A percentile compares a stretch with the other conserved stretches of the same genome.
Conservation (phyloP, 2,113 vertebrate genomes). For the Podilymbus podiceps region DNA sequence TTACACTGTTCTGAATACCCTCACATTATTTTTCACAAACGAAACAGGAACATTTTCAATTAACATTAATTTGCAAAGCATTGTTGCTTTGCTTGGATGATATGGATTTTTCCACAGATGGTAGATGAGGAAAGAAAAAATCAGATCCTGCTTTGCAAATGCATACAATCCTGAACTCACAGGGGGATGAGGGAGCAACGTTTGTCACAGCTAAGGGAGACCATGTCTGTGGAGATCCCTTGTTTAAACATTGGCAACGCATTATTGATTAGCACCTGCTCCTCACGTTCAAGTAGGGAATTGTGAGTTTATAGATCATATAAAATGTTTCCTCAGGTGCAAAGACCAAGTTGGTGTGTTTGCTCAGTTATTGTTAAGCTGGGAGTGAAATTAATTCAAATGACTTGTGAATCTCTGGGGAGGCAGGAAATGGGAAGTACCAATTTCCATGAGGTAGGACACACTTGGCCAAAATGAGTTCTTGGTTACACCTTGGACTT, state of each 20-base stretch:
- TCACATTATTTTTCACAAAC: neutral
- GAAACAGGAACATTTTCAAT: neutral
- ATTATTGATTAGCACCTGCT: constrained; percentile 58
- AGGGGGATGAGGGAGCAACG: fast-evolving
- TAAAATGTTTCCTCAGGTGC: constrained; percentile 66
- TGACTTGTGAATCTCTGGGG: neutral
- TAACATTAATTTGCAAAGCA: neutral
- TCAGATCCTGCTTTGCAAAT: neutral
- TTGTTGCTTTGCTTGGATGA: neutral
- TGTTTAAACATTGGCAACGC: constrained; percentile 2
- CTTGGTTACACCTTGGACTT: neutral
- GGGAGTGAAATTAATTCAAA: constrained; percentile 43
- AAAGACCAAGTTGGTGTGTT: neutral
- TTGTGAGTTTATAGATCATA: constrained; percentile 41
- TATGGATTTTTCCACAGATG: neutral
- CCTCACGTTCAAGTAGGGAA: neutral
- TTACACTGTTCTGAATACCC: neutral
- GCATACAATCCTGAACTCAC: neutral
- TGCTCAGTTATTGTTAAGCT: neutral
- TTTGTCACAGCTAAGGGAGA: neutral
- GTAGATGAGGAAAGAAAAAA: neutral
- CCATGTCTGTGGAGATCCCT: neutral
- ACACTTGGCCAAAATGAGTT: neutral
- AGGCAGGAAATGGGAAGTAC: constrained; percentile 16
- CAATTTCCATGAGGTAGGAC: constrained; percentile 16